phyloP scores from a whole-genome alignment of 2,797 vertebrate species.

The Linurgus olivaceus region DNA sequence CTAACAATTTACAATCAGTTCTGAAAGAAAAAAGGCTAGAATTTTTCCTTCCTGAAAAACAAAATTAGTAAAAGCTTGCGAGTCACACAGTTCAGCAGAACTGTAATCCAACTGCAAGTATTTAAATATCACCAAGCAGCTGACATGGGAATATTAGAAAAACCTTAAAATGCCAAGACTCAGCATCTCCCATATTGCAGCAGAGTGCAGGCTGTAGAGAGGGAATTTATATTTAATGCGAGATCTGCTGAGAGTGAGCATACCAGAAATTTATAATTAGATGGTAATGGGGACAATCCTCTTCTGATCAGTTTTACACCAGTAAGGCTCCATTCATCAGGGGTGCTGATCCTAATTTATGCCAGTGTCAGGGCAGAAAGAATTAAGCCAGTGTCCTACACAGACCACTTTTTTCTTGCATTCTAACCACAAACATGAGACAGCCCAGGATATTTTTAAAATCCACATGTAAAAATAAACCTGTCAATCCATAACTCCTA shows the following conservation, averaged over 20 bases:
- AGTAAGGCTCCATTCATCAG: constrained; percentile 49
- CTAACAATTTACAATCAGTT: background rate
- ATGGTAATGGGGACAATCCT: constrained; percentile 57
- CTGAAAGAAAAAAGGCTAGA: background rate
- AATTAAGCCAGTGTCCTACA: constrained; percentile 53
- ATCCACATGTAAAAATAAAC: constrained; percentile 58
- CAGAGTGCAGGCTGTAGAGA: constrained; percentile 26
- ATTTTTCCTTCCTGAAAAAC: constrained; percentile 6
- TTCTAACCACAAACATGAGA: constrained; percentile 55
- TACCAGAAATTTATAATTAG: constrained; percentile 58
- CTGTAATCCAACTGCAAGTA: constrained; percentile 44
- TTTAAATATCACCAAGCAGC: constrained; percentile 54
- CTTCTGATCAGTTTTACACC: constrained; percentile 55
- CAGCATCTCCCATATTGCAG: constrained; percentile 51
- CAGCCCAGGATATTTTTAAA: constrained; percentile 53
- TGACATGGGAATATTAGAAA: constrained; percentile 43
- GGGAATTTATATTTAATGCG: constrained; percentile 61
- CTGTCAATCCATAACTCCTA: constrained; percentile 14
- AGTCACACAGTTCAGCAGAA: constrained; percentile 27
- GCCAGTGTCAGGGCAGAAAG: constrained; percentile 30
- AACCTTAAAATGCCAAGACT: constrained; percentile 62
- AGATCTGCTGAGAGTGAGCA: constrained; percentile 50
- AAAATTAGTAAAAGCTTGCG: background rate
- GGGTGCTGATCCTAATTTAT: constrained; percentile 43
- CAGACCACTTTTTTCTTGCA: constrained; percentile 45